These are phyloP conservation scores for Drosophila austrosaltans DNA, from an alignment of 2,888 invertebrate genomes.

Conservation along the genomic window DNA sequence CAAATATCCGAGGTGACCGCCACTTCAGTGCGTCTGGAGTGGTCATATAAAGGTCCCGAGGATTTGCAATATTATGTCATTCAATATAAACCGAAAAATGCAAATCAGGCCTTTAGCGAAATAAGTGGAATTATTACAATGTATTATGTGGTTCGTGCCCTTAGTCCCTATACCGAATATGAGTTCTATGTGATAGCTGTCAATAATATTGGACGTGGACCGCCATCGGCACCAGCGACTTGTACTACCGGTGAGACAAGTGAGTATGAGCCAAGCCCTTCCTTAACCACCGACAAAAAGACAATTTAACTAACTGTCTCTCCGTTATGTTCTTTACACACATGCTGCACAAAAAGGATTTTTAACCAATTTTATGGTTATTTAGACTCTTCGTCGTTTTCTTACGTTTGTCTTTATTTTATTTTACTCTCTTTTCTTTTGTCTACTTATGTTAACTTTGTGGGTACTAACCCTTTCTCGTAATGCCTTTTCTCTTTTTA, in stretches of 20 bases:
- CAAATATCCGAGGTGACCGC: conserved; percentile 96
- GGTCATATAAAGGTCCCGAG: conserved; percentile 95
- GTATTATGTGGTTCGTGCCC: conserved; percentile 94
- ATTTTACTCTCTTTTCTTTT: conserved; percentile 22
- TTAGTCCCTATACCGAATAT: conserved; percentile 97
- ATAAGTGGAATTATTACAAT: conserved; percentile 96
- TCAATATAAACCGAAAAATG: conserved; percentile 97
- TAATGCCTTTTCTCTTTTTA: conserved; percentile 42
- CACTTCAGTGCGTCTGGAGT: conserved; percentile 94
- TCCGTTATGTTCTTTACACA: conserved; percentile 75
- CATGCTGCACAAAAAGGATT: conserved; percentile 45
- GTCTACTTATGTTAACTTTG: conserved; percentile 7
- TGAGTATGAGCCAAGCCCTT: conserved; percentile 84
- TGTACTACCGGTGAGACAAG: conserved; percentile 99
- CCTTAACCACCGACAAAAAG: conserved; percentile 14
- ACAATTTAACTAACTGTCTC: conserved; percentile 42
- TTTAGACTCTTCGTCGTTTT: conserved; percentile 43
- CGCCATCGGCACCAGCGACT: conserved; percentile 93
- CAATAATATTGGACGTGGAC: conserved; percentile 96
- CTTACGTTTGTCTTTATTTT: conserved; percentile 26
- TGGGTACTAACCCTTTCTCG: conserved; percentile 57
- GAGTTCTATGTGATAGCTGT: conserved; percentile 98
- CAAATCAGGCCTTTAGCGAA: conserved; percentile 95
- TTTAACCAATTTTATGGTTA: conserved; percentile 49
- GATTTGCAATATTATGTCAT: conserved; percentile 98